Evolutionary conservation across 2,797 vertebrate genomes (phyloP).

Genomic region (Thripadectes ignobilis): DNA sequence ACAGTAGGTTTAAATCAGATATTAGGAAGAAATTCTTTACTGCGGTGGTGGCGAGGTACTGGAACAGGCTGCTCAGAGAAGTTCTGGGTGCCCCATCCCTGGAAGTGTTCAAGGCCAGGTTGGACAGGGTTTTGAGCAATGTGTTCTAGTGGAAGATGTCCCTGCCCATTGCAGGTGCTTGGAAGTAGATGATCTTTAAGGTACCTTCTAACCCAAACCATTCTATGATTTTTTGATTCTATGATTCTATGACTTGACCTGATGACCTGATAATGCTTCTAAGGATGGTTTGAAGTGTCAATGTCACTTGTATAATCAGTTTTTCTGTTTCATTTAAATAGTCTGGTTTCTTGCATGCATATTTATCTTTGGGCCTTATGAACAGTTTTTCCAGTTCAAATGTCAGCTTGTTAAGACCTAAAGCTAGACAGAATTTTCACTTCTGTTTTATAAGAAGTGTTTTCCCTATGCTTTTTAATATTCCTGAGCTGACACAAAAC

Average conservation of each 20-base stretch:
- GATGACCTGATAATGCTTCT: background rate
- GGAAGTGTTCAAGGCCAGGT: background rate
- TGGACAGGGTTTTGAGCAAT: background rate
- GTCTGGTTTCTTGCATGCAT: background rate
- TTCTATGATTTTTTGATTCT: background rate
- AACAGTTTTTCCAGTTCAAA: background rate
- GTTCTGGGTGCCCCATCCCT: background rate
- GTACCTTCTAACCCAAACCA: too few relatives aligned
- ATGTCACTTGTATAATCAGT: background rate
- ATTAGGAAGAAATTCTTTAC: too few relatives aligned
- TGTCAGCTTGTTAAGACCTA: background rate
- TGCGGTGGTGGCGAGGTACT: background rate
- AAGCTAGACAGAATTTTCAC: background rate
- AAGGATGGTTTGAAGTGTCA: background rate
- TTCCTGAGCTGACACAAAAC: background rate
- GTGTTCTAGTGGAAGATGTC: too few relatives aligned
- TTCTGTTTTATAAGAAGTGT: background rate
- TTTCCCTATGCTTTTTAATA: background rate
- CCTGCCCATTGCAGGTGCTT: background rate
- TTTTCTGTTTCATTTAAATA: background rate
- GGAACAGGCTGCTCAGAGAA: background rate
- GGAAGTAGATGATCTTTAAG: background rate
- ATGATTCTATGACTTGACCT: background rate
- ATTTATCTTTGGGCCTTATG: background rate
- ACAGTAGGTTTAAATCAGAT: too few relatives aligned